Evolutionary conservation across 2,888 invertebrate genomes (phyloP), one percentile per base, ranked within the genome.

Genomic region (Achlya flavicornis): DNA sequence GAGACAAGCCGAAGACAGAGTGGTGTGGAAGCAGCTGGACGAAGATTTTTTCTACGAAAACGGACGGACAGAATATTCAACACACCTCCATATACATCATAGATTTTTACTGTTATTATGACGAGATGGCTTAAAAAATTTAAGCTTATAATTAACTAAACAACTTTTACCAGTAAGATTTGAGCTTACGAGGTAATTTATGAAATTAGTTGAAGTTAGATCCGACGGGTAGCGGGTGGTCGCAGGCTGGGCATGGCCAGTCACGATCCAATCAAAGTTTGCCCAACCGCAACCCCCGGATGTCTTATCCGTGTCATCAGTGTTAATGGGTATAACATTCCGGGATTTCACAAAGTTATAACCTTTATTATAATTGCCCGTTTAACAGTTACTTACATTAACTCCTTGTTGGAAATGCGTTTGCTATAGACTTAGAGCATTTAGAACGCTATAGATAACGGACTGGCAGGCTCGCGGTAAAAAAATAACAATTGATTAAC

Each of bases 191-290:
- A 53, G 53, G 16, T 60, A 41, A 60, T 60, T 60, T 60, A 60
- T 60, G 60, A 60, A 60, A 41, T 60, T 60, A 43, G 60, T 19
- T 41, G 19, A 53, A 53, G 53, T 53, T 53, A 10, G 53, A 53
- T 10, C 46, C n/a, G n/a, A 10, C 53, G 41, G 26, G 26, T 26
- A 26, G 26, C 35, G 35, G 41, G 11, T 12, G 53, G 53, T 19
- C 53, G 53, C 53, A 6, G 60, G 41, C 41, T 41, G 38, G 60
- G 19, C 19, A 19, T 60, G 41, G 26, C 60, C 41, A 59, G 59
- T 59, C 59, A 41, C 59, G 19, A 60, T 60, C 60, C 60, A 60
- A 60, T 60, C 60, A 60, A 60, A 60, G 16, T 60, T 41, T 41
- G 12, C 26, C 41, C 41, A 10, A 46, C 46, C n/a, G 19, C 16